Evolutionary conservation across 2,888 invertebrate species (phyloP).

Genomic region (Dimorphilus gyrociliatus): DNA sequence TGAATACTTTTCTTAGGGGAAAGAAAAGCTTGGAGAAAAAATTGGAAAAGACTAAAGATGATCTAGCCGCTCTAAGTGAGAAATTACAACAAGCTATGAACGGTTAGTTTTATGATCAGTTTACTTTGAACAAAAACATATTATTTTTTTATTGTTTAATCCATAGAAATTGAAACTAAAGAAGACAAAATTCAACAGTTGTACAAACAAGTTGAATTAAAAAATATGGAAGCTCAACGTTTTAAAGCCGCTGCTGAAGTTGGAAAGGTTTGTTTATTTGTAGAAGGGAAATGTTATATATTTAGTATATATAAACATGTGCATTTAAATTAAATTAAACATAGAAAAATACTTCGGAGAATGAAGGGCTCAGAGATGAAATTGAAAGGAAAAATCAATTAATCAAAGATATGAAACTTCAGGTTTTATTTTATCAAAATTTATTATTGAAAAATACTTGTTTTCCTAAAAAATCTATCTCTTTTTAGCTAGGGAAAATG

Average conservation of each 20-base stretch:
- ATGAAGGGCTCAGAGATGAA: slow-evolving; percentile 16
- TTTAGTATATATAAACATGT: neutral
- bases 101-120: too few species aligned
- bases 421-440: slow-evolving; percentile 11
- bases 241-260: slow-evolving; percentile 29
- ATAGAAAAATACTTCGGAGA: slow-evolving; percentile 21
- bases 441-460: too few species aligned
- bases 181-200: slow-evolving; percentile 27
- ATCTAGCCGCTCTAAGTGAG: slow-evolving; percentile 18
- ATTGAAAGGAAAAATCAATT: slow-evolving; percentile 14
- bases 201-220: slow-evolving; percentile 25
- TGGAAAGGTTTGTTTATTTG: slow-evolving; percentile 20
- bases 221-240: slow-evolving; percentile 23
- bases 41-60: slow-evolving; percentile 22
- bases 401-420: slow-evolving; percentile 17
- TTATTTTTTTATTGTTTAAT: too few species aligned
- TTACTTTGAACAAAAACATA: too few species aligned
- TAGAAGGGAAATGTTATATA: neutral
- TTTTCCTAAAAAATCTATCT: too few species aligned
- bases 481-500: too few species aligned
- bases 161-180: slow-evolving; percentile 29
- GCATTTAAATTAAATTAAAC: neutral
- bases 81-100: slow-evolving; percentile 16
- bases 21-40: slow-evolving; percentile 31
- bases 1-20: too few species aligned